Conservation (phyloP, 1,140 invertebrate species). For the Nasonia giraulti region DNA sequence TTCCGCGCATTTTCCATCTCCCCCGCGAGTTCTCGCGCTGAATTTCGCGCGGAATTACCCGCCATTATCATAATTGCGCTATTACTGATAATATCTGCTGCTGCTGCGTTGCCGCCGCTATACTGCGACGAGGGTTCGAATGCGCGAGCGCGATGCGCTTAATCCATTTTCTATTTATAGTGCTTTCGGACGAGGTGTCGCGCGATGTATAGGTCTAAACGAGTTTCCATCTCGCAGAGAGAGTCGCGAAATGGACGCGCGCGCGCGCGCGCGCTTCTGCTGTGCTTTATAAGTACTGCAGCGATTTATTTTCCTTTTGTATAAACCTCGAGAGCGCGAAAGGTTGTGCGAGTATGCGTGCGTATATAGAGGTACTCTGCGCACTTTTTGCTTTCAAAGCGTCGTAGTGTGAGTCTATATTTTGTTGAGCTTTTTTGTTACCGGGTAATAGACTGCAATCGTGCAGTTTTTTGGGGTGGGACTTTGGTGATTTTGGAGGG, state of each 20-base stretch:
- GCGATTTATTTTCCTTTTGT: slow-evolving; percentile 37
- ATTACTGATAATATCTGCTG: slow-evolving; percentile 74
- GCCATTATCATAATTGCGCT: slow-evolving; percentile 75
- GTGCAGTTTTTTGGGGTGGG: no score
- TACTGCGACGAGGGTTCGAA: slow-evolving; percentile 39
- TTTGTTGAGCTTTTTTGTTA: no score
- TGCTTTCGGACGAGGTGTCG: slow-evolving; percentile 65
- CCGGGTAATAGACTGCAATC: no score
- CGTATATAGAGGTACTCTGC: no score
- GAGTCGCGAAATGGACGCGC: slow-evolving; percentile 12
- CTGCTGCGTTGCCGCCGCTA: slow-evolving; percentile 40
- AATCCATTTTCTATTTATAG: slow-evolving; percentile 74
- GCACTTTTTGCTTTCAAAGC: no score
- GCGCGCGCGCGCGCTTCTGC: neutral
- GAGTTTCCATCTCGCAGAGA: slow-evolving; percentile 27
- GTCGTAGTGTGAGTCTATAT: no score
- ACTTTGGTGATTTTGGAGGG: no score
- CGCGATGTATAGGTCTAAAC: slow-evolving; percentile 37
- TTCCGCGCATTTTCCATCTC: slow-evolving; percentile 50
- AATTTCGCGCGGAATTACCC: slow-evolving; percentile 74
- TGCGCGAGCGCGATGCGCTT: slow-evolving; percentile 66
- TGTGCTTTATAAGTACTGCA: neutral
- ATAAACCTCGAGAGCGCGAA: neutral
- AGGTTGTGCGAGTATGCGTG: no score
- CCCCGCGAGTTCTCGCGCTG: slow-evolving; percentile 57